Conservation (phyloP, 2,888 invertebrate genomes). For the Mayetiola destructor region DNA sequence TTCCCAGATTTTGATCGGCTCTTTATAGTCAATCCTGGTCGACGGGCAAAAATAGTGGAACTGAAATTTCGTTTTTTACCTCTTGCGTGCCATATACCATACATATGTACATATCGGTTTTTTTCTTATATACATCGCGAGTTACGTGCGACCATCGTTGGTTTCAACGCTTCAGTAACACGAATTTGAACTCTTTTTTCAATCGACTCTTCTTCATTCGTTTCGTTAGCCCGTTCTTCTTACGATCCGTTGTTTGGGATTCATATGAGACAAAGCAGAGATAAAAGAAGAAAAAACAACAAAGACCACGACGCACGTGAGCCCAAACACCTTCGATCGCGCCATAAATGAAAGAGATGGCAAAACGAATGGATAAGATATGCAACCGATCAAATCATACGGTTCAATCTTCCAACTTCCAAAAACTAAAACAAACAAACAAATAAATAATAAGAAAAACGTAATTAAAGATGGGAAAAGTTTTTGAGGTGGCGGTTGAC, state of each 20-base stretch:
- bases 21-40: constrained; percentile 29
- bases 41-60: not conserved
- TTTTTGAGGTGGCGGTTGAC: too few species aligned
- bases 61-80: constrained; percentile 1
- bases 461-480: not conserved
- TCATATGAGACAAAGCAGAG: not conserved
- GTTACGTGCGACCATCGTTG: not conserved
- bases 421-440: not conserved
- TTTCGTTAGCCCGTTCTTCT: not conserved
- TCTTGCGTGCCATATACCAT: too few species aligned
- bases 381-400: not conserved
- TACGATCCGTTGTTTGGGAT: too few species aligned
- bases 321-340: too few species aligned
- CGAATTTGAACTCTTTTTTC: too few species aligned
- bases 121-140: not conserved
- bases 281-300: not conserved
- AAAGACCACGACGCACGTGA: not conserved
- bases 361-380: too few species aligned
- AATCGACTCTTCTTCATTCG: too few species aligned
- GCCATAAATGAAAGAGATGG: too few species aligned
- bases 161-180: not conserved
- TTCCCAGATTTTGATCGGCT: constrained; percentile 27
- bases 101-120: not conserved
- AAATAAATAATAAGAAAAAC: not conserved
- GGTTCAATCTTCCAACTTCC: not conserved